Conservation (phyloP, 2,797 vertebrate genomes). For the Pitangus sulphuratus region DNA sequence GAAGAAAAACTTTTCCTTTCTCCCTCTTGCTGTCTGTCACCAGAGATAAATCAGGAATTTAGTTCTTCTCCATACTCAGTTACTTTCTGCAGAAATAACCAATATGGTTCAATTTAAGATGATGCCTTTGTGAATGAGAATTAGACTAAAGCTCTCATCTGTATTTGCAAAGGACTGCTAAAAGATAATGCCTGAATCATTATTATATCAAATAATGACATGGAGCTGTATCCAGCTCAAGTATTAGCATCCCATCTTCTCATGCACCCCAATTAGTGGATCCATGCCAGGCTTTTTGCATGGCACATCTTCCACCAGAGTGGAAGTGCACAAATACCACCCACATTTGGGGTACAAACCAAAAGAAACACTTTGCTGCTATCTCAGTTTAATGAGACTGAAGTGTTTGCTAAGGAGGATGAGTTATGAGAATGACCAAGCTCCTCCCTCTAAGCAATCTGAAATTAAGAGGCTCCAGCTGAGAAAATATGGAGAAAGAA, state of each 20-base stretch:
- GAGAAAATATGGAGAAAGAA: no score
- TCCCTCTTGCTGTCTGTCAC: background rate
- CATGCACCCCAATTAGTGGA: accelerated
- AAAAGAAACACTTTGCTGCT: background rate
- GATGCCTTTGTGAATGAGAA: background rate
- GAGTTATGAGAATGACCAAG: no score
- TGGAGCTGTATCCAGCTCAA: background rate
- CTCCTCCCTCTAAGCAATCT: no score
- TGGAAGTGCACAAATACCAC: background rate
- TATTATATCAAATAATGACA: background rate
- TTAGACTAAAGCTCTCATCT: background rate
- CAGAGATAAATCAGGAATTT: background rate
- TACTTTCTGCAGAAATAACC: background rate
- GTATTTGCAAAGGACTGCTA: background rate
- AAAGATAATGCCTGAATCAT: background rate
- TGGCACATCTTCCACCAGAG: accelerated
- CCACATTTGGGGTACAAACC: accelerated
- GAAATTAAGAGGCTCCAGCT: no score
- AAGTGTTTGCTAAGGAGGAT: no score
- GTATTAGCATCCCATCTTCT: accelerated
- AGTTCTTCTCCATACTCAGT: background rate
- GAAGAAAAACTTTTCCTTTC: background rate
- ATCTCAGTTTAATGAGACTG: no score
- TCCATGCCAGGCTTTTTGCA: accelerated
- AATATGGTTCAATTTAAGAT: background rate